These are phyloP conservation scores for Anastatus disparis DNA, from an alignment of 1,140 invertebrate species.

Conservation along the genomic window DNA sequence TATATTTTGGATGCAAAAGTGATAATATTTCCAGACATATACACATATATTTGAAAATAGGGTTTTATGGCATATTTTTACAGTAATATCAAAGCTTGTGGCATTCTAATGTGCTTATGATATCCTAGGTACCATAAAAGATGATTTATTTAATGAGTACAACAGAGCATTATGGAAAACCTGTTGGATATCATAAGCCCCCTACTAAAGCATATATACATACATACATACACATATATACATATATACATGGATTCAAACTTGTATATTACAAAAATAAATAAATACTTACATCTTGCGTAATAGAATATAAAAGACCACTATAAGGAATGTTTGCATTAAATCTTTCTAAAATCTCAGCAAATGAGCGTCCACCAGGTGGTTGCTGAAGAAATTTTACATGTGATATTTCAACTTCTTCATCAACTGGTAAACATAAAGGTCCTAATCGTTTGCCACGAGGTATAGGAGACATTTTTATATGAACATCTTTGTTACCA, in stretches of 20 bases:
- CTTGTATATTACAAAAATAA: not conserved
- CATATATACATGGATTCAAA: not conserved
- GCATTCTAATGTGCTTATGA: too few relatives aligned
- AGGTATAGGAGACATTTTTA: conserved; percentile 85
- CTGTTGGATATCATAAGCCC: too few relatives aligned
- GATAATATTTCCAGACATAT: too few relatives aligned
- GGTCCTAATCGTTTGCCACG: conserved; percentile 90
- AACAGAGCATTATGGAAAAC: too few relatives aligned
- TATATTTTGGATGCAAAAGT: too few relatives aligned
- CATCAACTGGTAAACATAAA: conserved; percentile 87
- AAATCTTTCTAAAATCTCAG: conserved; percentile 89
- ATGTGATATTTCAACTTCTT: conserved; percentile 92
- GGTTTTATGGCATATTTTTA: too few relatives aligned
- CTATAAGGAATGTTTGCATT: conserved; percentile 98
- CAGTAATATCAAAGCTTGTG: too few relatives aligned
- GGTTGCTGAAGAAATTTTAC: conserved; percentile 84
- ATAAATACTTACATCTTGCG: conserved; percentile 85
- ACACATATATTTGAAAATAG: too few relatives aligned
- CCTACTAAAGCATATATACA: too few relatives aligned
- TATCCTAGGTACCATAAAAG: too few relatives aligned
- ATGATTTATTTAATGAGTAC: too few relatives aligned
- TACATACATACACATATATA: too few relatives aligned
- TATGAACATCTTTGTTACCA: conserved; percentile 97
- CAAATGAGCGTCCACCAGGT: conserved; percentile 70
- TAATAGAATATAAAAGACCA: conserved; percentile 94